Percentiles rank a stretch among this genome's conserved stretches.
phyloP scores from a whole-genome alignment of 2,113 vertebrate genomes.

The Hemiscyllium ocellatum region DNA sequence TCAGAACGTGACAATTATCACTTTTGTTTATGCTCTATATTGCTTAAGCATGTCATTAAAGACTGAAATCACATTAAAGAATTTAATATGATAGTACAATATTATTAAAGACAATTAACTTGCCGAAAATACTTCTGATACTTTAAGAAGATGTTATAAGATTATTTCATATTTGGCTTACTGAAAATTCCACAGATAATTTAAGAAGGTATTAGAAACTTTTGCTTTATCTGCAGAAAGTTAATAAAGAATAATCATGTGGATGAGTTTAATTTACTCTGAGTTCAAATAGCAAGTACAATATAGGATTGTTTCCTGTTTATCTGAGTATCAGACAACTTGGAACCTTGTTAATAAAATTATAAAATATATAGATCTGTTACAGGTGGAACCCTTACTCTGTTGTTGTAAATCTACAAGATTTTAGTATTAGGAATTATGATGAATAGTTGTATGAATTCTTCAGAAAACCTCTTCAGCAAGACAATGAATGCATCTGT shows the following conservation, averaged over 20 bases:
- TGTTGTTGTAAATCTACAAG: not conserved
- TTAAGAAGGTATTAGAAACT: not conserved
- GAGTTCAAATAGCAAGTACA: too few species aligned
- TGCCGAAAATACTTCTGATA: not conserved
- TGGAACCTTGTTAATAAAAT: not conserved
- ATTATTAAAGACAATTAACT: not conserved
- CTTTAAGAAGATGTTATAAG: not conserved
- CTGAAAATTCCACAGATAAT: not conserved
- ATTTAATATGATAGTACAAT: not conserved
- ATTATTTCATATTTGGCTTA: not conserved
- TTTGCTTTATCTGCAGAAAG: not conserved
- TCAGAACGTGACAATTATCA: not conserved
- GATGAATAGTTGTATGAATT: too few species aligned
- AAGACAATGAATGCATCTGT: not conserved
- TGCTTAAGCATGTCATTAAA: not conserved
- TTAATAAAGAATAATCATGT: not conserved
- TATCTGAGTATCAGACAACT: not conserved
- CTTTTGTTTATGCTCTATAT: not conserved
- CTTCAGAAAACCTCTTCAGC: not conserved
- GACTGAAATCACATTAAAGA: not conserved
- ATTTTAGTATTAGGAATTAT: not conserved
- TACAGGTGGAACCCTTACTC: not conserved
- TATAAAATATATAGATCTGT: not conserved
- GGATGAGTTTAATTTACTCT: not conserved
- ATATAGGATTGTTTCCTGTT: not conserved